These are phyloP conservation scores for Jordanella pulchra DNA, from an alignment of 2,797 vertebrate genomes.

Conservation along the genomic window DNA sequence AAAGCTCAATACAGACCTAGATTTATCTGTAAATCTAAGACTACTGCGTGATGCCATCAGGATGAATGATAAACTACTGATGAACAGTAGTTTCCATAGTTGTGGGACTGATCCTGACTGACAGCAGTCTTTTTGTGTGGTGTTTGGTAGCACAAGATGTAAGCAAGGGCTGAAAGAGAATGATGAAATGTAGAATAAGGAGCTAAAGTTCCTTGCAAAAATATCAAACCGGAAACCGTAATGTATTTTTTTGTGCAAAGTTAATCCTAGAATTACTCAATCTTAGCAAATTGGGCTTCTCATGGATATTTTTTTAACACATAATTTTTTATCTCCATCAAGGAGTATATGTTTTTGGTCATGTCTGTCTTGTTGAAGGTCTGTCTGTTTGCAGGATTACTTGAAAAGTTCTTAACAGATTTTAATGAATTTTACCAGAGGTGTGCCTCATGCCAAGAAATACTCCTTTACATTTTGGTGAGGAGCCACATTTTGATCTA, in stretches of 20 bases:
- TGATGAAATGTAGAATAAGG: neutral
- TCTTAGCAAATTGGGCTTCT: too few relatives aligned
- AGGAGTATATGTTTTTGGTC: too few relatives aligned
- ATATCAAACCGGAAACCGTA: neutral
- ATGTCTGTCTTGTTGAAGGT: too few relatives aligned
- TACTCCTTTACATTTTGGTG: too few relatives aligned
- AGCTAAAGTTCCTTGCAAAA: neutral
- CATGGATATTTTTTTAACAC: too few relatives aligned
- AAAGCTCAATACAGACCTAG: conserved; percentile 20
- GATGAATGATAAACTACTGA: conserved; percentile 52
- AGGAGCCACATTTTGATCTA: too few relatives aligned
- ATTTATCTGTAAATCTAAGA: conserved; percentile 30
- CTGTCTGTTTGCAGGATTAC: too few relatives aligned
- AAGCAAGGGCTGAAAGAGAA: conserved; percentile 4
- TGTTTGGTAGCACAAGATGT: conserved; percentile 24
- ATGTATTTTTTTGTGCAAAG: neutral
- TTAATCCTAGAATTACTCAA: neutral
- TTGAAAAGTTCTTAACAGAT: too few relatives aligned
- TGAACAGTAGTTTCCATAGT: conserved; percentile 34
- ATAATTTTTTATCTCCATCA: too few relatives aligned
- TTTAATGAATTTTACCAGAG: too few relatives aligned
- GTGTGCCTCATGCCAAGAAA: too few relatives aligned
- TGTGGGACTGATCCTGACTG: conserved; percentile 42
- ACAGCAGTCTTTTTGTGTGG: conserved; percentile 38
- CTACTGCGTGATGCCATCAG: conserved; percentile 41